Base-by-base conservation (phyloP, 2,113 vertebrate species). In the Ranitomeya variabilis region DNA sequence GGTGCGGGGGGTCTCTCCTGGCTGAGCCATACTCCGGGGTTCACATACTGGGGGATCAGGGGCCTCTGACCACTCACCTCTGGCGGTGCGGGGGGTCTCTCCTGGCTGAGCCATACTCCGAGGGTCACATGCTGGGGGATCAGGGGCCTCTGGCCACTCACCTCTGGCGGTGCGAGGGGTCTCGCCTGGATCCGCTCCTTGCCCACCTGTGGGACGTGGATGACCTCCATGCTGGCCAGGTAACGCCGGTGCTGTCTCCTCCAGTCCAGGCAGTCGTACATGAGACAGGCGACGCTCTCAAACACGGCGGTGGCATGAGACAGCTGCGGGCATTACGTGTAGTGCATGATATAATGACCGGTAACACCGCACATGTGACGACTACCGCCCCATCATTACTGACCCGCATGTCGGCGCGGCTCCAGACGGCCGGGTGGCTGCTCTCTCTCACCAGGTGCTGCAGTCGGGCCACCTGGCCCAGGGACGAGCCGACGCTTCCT, bases 261-360 rank as follows among this genome's bases (percentile, higher is more conserved):
- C 97, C 96, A 96, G 12, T 96, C 95, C 93, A 98, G 90, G 80
- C 91, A 95, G 91, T 97, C 94, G 55, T 98, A 99, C 91, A 99
- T 96, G 80, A 99, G 92, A 90, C 89, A 94, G 86, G 97, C 96
- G 85, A 99, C 89, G 0, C 90, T 92, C 51, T 96, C 96, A 94
- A 99, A 99, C 52, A 99, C 89, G 0, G 1, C 45, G 0, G 94
- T 94, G 69, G 97, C 97, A 85, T 95, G 86, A 19, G 90, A 90
- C 91, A 96, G 91, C 97, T 99, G 37, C 0, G 15, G 1, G 18
- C 1, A 51, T 2, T 0, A 19, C 4, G 14, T 54, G 7, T 1
- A 45, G 37, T 3, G 3, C 37, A 45, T 45, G 37, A 4, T 45
- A 45, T 45, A 45, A 45, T 45, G 37, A 45, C 37, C 37, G 37